Conservation (phyloP, 2,113 vertebrate species). For the Saccopteryx leptura region DNA sequence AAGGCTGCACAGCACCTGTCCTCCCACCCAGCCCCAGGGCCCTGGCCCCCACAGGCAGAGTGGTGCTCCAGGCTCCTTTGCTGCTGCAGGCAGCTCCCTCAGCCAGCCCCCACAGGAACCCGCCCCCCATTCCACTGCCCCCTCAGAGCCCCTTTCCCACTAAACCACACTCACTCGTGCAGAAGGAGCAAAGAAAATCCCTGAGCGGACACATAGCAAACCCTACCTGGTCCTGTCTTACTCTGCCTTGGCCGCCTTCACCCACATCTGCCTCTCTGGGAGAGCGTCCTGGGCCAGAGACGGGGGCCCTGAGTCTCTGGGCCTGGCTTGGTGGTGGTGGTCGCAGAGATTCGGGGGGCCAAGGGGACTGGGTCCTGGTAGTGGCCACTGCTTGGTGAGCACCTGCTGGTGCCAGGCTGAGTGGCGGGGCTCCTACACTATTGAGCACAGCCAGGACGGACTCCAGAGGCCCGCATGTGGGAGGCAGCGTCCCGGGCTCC, state of each 20-base stretch:
- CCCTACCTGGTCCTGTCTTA: background rate
- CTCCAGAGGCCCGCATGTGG: fast-evolving
- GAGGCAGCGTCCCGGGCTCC: background rate
- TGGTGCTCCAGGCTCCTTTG: background rate
- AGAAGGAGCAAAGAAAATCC: background rate
- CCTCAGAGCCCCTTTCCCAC: background rate
- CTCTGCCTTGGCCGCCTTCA: fast-evolving
- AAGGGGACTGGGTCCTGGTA: background rate
- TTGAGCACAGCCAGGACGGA: background rate
- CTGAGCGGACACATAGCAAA: background rate
- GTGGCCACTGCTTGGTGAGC: background rate
- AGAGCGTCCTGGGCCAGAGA: background rate
- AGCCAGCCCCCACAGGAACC: background rate
- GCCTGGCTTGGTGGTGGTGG: background rate
- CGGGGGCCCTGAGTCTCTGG: background rate
- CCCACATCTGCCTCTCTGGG: background rate
- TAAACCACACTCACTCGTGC: background rate
- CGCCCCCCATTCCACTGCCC: background rate
- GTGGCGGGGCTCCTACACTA: fast-evolving
- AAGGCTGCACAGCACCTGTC: background rate
- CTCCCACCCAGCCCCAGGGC: background rate
- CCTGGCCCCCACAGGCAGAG: background rate
- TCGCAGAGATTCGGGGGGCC: fast-evolving
- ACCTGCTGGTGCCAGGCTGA: constrained; percentile 2
- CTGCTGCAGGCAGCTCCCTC: background rate